Conservation (phyloP, 2,888 invertebrate genomes). For the Steinernema scapterisci region DNA sequence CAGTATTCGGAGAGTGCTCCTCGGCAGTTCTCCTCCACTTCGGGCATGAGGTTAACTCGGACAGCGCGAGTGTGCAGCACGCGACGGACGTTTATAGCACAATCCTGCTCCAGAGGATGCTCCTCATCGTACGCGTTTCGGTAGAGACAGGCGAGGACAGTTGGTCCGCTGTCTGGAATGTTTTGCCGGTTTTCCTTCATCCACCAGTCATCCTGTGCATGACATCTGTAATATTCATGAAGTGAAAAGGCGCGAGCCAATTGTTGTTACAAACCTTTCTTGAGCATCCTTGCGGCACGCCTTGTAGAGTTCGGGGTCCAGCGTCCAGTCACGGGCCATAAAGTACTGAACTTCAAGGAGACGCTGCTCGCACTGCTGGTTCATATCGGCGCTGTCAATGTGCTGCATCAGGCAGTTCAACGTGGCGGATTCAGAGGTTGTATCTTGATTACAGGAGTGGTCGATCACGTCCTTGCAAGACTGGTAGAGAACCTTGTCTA, state of each 20-base stretch:
- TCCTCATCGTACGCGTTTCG: constrained; percentile 71
- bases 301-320: constrained; percentile 85
- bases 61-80: constrained; percentile 91
- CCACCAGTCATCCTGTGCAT: constrained; percentile 64
- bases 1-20: constrained; percentile 83
- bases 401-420: constrained; percentile 93
- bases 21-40: constrained; percentile 87
- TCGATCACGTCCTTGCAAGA: constrained; percentile 62
- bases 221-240: constrained; percentile 48
- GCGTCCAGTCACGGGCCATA: constrained; percentile 88
- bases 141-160: constrained; percentile 87
- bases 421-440: constrained; percentile 69
- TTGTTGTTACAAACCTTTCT: constrained; percentile 69
- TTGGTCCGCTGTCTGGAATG: constrained; percentile 80
- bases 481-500: constrained; percentile 73
- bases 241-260: neutral
- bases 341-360: constrained; percentile 95
- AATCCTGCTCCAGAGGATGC: constrained; percentile 70
- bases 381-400: constrained; percentile 79
- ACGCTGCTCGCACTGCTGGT: constrained; percentile 84
- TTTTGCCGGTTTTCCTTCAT: constrained; percentile 49
- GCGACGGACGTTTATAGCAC: constrained; percentile 79
- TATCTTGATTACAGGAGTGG: constrained; percentile 50
- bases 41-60: constrained; percentile 89
- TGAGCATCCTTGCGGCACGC: constrained; percentile 85